phyloP scores from a whole-genome alignment of 2,888 invertebrate genomes.

The Dimorphilus gyrociliatus region DNA sequence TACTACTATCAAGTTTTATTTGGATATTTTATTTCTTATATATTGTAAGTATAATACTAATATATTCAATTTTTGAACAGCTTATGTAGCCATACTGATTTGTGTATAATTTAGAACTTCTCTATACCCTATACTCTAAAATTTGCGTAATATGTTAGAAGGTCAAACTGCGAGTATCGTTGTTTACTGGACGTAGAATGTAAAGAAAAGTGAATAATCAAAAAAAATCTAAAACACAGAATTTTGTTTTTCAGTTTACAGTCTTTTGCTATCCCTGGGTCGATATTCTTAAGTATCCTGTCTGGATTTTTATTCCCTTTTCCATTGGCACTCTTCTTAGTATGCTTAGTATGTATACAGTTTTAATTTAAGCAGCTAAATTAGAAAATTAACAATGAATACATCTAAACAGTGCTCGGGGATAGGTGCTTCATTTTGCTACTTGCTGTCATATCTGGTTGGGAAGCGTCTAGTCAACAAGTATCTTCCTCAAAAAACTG shows the following conservation, averaged over 20 bases:
- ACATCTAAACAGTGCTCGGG: conserved; percentile 88
- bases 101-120: background rate
- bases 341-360: conserved; percentile 40
- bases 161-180: background rate
- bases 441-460: conserved; percentile 71
- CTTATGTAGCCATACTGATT: background rate
- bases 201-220: too few relatives aligned
- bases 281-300: conserved; percentile 86
- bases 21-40: conserved; percentile 73
- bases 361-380: background rate
- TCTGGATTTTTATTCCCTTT: conserved; percentile 93
- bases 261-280: conserved; percentile 98
- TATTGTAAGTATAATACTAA: conserved; percentile 62
- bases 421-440: conserved; percentile 84
- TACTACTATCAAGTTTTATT: conserved; percentile 78
- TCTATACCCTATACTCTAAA: background rate
- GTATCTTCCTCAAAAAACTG: conserved; percentile 73
- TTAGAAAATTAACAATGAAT: too few relatives aligned
- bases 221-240: too few relatives aligned
- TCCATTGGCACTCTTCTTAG: conserved; percentile 65
- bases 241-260: conserved; percentile 53
- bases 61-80: background rate
- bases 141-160: background rate
- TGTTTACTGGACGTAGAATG: too few relatives aligned
- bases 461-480: conserved; percentile 66